A percentile compares a stretch with the other conserved stretches of the same genome.
Evolutionary conservation across 35 echinoderm and acorn worm genomes (phyloP).

Genomic region (Antedon bifida): DNA sequence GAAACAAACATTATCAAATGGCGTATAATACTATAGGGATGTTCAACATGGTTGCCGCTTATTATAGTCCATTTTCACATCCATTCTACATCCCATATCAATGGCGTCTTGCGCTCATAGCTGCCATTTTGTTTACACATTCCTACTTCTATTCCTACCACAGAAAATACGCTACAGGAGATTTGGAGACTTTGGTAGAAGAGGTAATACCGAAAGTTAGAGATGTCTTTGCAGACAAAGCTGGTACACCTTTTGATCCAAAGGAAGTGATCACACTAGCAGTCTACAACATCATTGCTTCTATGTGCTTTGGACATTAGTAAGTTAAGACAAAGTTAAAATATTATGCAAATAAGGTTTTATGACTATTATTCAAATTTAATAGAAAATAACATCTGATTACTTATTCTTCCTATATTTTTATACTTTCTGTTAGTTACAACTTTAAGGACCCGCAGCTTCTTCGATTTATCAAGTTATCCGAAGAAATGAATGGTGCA

Average conservation of each 20-base stretch:
- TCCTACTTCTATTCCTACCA: too few relatives aligned
- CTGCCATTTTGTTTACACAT: too few relatives aligned
- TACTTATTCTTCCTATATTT: too few relatives aligned
- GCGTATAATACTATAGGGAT: too few relatives aligned
- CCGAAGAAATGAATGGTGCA: background rate
- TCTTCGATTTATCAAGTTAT: background rate
- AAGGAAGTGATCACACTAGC: conserved; percentile 14
- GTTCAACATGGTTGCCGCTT: too few relatives aligned
- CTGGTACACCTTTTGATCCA: conserved; percentile 25
- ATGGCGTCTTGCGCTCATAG: too few relatives aligned
- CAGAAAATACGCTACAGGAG: background rate
- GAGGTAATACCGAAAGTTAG: background rate
- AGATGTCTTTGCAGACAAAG: conserved; percentile 12
- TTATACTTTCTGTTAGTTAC: background rate
- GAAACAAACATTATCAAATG: too few relatives aligned
- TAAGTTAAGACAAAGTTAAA: background rate
- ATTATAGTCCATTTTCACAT: too few relatives aligned
- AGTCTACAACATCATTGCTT: conserved; percentile 28
- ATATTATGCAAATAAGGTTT: too few relatives aligned
- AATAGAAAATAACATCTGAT: too few relatives aligned
- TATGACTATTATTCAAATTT: too few relatives aligned
- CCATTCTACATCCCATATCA: too few relatives aligned
- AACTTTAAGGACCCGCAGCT: background rate
- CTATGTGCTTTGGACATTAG: conserved; percentile 33
- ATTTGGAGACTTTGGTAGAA: background rate